phyloP scores from a whole-genome alignment of 2,797 vertebrate genomes.

The Propithecus perrieri region DNA sequence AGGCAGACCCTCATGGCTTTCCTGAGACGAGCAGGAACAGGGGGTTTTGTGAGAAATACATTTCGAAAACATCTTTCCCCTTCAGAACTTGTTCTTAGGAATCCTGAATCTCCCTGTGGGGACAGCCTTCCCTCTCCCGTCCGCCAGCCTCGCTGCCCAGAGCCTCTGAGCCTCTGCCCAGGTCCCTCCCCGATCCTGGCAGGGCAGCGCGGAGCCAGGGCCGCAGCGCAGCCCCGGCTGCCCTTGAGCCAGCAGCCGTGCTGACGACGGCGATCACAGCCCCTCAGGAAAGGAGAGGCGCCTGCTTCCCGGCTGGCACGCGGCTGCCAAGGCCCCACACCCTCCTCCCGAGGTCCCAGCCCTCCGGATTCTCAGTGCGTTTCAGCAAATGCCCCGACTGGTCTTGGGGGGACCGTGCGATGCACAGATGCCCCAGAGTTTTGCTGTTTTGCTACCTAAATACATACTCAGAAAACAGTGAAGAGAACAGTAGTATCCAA shows the following conservation, averaged over 20 bases:
- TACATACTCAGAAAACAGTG: neutral
- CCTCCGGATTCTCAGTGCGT: neutral
- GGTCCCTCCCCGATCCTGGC: no score
- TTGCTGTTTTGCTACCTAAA: neutral
- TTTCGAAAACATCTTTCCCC: no score
- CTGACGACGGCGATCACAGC: neutral
- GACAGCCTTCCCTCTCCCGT: neutral
- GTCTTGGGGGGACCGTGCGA: accelerated
- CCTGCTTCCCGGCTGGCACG: neutral
- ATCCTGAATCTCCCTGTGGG: neutral
- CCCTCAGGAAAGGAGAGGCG: neutral
- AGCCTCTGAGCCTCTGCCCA: neutral
- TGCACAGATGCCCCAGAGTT: neutral
- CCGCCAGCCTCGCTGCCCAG: neutral
- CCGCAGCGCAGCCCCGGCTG: neutral
- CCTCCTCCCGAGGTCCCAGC: accelerated
- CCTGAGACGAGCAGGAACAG: neutral
- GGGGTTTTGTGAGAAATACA: accelerated
- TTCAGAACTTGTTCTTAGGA: neutral
- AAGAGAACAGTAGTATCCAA: neutral
- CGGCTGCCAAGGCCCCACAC: neutral
- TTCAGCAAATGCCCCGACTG: accelerated
- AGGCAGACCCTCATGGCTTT: neutral
- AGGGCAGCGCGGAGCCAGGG: neutral
- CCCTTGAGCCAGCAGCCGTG: neutral